Base-by-base conservation (phyloP, 2,113 vertebrate genomes). In the Nestor notabilis region DNA sequence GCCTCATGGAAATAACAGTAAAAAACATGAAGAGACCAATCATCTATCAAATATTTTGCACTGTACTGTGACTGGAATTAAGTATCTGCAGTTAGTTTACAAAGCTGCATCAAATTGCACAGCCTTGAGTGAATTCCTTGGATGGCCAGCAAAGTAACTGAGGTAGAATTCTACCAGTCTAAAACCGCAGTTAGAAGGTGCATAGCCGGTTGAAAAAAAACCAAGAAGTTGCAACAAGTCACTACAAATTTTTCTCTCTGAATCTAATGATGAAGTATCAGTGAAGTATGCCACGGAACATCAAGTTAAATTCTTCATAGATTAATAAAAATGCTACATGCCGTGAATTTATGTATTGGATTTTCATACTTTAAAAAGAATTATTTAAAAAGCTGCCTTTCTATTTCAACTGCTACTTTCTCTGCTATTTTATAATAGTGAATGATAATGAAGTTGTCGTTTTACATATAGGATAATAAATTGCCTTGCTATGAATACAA, bases 391-490 rank as follows among this genome's bases (percentile, higher is more conserved):
- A 75, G 58, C 77, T 78, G 75, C 28, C 39, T 70, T 96, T 96
- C 94, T 58, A 89, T 95, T 94, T 90, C 81, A 81, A 88, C 58
- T 86, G 81, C 81, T 87, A 50, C 55, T 94, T 90, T 89, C 55
- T 75, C 81, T 77, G 64, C 78, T 91, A 81, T 82, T 91, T 89
- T 71, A 43, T 88, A 95, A 93, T 76, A 77, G 83, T 33, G 71
- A 63, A 49, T 84, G 82, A 60, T 93, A 96, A 96, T 83, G 87
- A 95, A 97, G 79, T 88, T 96, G 90, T 96, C 93, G 81, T 90
- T 91, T 97, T 93, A 87, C 61, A 76, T 76, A 91, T 44, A 96
- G 66, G 81, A 88, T 96, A 96, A 97, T 85, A 88, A 94, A 96
- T 93, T 82, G 78, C 64, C 89, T 90, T 90, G 89, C 81, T 83